These are phyloP conservation scores for Meliscaeva auricollis DNA, from an alignment of 2,888 invertebrate species.

Conservation along the genomic window DNA sequence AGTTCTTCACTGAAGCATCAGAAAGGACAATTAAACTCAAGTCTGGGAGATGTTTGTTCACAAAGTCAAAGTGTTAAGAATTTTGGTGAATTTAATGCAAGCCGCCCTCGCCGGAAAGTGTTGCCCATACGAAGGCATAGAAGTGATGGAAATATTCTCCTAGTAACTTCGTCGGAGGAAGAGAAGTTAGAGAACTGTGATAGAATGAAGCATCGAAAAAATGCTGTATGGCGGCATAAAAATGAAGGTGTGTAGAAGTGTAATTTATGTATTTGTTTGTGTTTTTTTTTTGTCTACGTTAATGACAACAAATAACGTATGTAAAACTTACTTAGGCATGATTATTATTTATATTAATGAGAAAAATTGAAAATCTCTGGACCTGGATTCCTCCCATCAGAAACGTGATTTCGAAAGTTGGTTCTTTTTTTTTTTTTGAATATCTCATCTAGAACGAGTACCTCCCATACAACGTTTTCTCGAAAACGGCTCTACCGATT, in stretches of 20 bases:
- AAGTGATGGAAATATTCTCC: slow-evolving; percentile 77
- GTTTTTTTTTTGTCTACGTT: no score
- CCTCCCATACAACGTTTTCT: no score
- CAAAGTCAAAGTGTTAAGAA: slow-evolving; percentile 69
- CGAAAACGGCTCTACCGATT: no score
- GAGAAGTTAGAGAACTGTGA: slow-evolving; percentile 16
- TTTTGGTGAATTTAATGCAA: slow-evolving; percentile 37
- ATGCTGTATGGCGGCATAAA: slow-evolving; percentile 49
- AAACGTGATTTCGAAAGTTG: no score
- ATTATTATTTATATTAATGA: no score
- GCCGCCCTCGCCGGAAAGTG: slow-evolving; percentile 58
- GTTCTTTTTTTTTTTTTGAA: no score
- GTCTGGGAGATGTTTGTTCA: slow-evolving; percentile 51
- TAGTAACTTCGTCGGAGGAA: slow-evolving; percentile 60
- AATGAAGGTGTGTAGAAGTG: slow-evolving; percentile 24
- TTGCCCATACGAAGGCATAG: slow-evolving; percentile 74
- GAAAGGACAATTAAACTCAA: slow-evolving; percentile 16
- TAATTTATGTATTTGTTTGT: no score
- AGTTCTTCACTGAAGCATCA: slow-evolving; percentile 52
- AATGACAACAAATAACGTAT: no score
- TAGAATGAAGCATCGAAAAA: slow-evolving; percentile 33
- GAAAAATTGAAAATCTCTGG: no score
- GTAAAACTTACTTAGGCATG: no score
- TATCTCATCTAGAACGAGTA: no score
- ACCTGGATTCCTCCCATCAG: no score